phyloP scores from a whole-genome alignment of 64 coral and sea anemone genomes.

The Pachyseris speciosa region DNA sequence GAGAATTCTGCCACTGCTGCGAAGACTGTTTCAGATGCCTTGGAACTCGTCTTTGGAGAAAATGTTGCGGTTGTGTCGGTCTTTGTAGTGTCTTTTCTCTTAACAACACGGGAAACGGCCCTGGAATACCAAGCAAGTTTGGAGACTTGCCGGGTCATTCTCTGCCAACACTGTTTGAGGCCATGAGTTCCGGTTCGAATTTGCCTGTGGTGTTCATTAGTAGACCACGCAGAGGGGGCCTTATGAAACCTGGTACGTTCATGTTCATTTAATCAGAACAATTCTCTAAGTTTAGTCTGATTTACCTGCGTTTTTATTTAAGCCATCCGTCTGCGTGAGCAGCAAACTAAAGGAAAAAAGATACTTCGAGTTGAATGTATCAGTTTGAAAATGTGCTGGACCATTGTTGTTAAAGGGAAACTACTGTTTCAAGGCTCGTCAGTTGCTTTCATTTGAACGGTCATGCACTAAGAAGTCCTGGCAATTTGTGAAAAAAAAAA shows the following conservation, averaged over 20 bases:
- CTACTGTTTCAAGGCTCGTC: too few species aligned
- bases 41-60: constrained; percentile 27
- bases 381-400: too few species aligned
- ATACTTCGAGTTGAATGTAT: too few species aligned
- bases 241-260: not conserved
- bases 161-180: constrained; percentile 59
- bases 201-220: constrained; percentile 19
- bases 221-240: not conserved
- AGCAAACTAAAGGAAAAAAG: too few species aligned
- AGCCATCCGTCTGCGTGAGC: too few species aligned
- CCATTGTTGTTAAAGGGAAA: too few species aligned
- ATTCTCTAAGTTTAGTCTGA: not conserved
- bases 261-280: not conserved
- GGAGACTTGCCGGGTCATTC: constrained; percentile 13
- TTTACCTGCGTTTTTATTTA: not conserved
- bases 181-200: constrained; percentile 16
- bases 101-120: not conserved
- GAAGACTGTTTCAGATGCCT: constrained; percentile 60
- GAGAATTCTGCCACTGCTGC: constrained; percentile 32
- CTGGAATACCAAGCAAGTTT: constrained; percentile 13
- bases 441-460: too few species aligned
- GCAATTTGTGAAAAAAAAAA: too few species aligned
- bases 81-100: not conserved
- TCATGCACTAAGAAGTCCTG: too few species aligned
- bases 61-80: constrained; percentile 62